Percentiles rank a stretch among this genome's conserved stretches.
Evolutionary conservation across 2,888 invertebrate genomes (phyloP).

Genomic region (Lochmaea crataegi): DNA sequence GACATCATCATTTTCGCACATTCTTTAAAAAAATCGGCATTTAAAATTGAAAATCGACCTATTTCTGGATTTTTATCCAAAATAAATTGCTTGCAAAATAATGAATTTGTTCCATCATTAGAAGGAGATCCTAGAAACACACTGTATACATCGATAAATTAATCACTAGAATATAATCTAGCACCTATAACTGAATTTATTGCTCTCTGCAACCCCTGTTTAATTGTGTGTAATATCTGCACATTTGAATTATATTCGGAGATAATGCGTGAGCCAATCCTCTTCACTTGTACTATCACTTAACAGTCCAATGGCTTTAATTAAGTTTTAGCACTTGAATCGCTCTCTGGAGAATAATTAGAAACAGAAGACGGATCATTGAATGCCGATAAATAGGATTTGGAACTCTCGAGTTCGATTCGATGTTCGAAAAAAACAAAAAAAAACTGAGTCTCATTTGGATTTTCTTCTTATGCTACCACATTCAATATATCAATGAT

Average conservation of each 20-base stretch:
- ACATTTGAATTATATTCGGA: constrained; percentile 39
- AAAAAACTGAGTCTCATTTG: not conserved
- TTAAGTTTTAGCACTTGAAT: constrained; percentile 32
- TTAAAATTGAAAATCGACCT: no score
- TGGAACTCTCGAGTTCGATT: not conserved
- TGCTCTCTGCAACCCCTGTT: constrained; percentile 30
- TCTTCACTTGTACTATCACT: constrained; percentile 42
- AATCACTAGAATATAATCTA: constrained; percentile 20
- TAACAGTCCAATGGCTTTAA: constrained; percentile 38
- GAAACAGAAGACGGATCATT: constrained; percentile 19
- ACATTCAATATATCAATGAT: no score
- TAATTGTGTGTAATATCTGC: constrained; percentile 41
- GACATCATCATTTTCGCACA: no score
- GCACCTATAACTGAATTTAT: constrained; percentile 30
- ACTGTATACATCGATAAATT: not conserved
- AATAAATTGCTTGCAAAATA: no score
- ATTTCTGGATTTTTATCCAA: no score
- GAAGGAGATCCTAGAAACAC: no score
- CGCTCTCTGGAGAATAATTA: constrained; percentile 25
- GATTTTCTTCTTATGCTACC: not conserved
- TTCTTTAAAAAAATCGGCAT: no score
- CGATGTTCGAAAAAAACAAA: not conserved
- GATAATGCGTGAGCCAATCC: constrained; percentile 38
- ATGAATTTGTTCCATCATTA: no score
- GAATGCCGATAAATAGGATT: not conserved